phyloP scores from a whole-genome alignment of 2,888 invertebrate genomes.

The Oligia latruncula region DNA sequence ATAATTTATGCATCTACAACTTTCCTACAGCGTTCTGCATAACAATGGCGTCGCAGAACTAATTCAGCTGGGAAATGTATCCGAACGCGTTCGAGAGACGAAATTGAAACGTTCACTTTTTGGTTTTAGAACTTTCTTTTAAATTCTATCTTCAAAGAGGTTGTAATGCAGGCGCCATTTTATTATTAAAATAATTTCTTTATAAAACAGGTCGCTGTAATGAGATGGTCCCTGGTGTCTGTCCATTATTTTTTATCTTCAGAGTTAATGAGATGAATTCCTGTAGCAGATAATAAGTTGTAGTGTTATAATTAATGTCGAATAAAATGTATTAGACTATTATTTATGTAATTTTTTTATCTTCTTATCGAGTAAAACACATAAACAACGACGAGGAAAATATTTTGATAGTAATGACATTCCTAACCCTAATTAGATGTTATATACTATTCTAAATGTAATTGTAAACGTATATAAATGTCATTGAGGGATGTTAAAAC shows the following conservation, averaged over 20 bases:
- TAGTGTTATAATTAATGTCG: slow-evolving; percentile 59
- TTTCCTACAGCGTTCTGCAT: slow-evolving; percentile 73
- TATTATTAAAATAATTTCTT: slow-evolving; percentile 40
- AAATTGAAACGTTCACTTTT: slow-evolving; percentile 70
- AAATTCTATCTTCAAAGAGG: slow-evolving; percentile 48
- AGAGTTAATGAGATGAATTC: slow-evolving; percentile 59
- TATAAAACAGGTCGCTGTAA: slow-evolving; percentile 52
- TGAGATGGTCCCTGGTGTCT: slow-evolving; percentile 44
- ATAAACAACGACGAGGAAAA: slow-evolving; percentile 29
- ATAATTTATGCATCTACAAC: slow-evolving; percentile 74
- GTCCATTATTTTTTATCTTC: slow-evolving; percentile 51
- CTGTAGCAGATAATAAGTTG: slow-evolving; percentile 46
- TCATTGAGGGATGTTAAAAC: slow-evolving; percentile 11
- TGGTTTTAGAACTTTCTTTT: slow-evolving; percentile 66
- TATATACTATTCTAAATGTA: neutral
- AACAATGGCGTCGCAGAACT: slow-evolving; percentile 70
- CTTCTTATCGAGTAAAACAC: slow-evolving; percentile 29
- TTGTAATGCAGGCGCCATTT: slow-evolving; percentile 42
- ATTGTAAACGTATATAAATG: slow-evolving; percentile 1
- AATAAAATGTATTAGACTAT: slow-evolving; percentile 35
- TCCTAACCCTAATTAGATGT: neutral
- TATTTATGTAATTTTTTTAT: slow-evolving; percentile 49
- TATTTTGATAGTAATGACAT: neutral
- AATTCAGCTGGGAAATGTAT: slow-evolving; percentile 70
- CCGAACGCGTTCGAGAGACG: slow-evolving; percentile 63